These are phyloP conservation scores for Cygnus atratus DNA, from an alignment of 2,113 vertebrate genomes.

Conservation along the genomic window DNA sequence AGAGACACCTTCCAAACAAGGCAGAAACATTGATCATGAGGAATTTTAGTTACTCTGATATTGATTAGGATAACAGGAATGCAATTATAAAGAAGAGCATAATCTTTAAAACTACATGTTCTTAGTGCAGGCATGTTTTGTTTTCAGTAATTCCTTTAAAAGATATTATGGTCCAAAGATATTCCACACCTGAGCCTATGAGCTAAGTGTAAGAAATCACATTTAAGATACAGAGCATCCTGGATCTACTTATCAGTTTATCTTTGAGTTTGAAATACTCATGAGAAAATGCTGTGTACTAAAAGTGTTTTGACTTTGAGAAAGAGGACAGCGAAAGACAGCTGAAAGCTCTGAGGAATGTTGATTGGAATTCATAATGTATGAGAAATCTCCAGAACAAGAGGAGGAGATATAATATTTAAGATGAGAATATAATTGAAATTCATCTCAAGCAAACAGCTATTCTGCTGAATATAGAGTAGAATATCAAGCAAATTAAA, in stretches of 20 bases:
- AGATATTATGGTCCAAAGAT: background rate
- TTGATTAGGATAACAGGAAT: constrained; percentile 49
- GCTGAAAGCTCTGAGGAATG: constrained; percentile 55
- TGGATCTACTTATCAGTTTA: constrained; percentile 65
- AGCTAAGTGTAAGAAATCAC: constrained; percentile 52
- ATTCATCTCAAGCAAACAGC: constrained; percentile 67
- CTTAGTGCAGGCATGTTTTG: background rate
- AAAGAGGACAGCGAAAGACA: constrained; percentile 50
- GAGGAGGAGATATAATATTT: constrained; percentile 68
- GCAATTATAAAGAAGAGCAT: constrained; percentile 14
- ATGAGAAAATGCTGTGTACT: constrained; percentile 50
- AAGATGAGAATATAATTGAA: constrained; percentile 66
- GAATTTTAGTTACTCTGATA: constrained; percentile 59
- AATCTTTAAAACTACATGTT: constrained; percentile 25
- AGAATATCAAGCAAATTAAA: constrained; percentile 64
- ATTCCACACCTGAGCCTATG: background rate
- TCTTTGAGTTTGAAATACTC: constrained; percentile 64
- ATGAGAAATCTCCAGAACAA: constrained; percentile 60
- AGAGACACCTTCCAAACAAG: constrained; percentile 28
- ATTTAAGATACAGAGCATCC: constrained; percentile 45
- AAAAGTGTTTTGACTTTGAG: constrained; percentile 57
- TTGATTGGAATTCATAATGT: constrained; percentile 73
- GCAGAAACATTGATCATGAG: constrained; percentile 42
- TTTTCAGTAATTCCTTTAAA: constrained; percentile 27
- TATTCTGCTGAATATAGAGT: constrained; percentile 60